These are phyloP conservation scores for Anoplopoma fimbria DNA, from an alignment of 2,113 vertebrate genomes.

Conservation along the genomic window DNA sequence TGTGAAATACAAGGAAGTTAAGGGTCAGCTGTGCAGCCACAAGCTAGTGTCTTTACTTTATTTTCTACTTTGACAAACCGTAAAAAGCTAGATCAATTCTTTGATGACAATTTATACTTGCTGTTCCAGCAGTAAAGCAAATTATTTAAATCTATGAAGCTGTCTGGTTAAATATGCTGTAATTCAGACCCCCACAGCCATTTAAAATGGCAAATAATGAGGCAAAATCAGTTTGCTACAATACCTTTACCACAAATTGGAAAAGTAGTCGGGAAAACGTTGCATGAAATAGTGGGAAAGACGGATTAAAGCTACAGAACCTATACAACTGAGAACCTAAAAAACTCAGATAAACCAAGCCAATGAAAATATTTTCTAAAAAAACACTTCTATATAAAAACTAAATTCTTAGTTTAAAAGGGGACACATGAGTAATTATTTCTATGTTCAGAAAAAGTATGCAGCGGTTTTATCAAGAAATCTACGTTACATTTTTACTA, in stretches of 20 bases:
- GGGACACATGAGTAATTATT: not conserved
- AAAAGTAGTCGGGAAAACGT: not conserved
- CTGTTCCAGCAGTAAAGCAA: not conserved
- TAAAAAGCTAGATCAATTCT: not conserved
- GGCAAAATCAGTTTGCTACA: not conserved
- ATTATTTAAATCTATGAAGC: not conserved
- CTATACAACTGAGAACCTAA: no score
- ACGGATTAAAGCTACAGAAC: not conserved
- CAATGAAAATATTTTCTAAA: not conserved
- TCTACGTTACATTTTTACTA: not conserved
- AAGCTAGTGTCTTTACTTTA: not conserved
- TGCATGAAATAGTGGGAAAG: not conserved
- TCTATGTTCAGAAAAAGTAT: not conserved
- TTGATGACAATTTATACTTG: not conserved
- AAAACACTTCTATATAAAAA: not conserved
- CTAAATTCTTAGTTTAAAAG: not conserved
- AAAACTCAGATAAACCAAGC: no score
- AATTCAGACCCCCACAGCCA: not conserved
- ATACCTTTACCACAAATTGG: not conserved
- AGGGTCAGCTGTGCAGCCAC: not conserved
- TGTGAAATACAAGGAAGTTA: constrained; percentile 52
- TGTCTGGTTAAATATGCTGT: not conserved
- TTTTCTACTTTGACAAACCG: not conserved
- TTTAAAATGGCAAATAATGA: not conserved
- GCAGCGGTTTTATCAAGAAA: not conserved